A percentile compares a stretch with the other conserved stretches of the same genome.
Evolutionary conservation across 1,140 invertebrate genomes (phyloP).

Genomic region (Zaprionus africanus): DNA sequence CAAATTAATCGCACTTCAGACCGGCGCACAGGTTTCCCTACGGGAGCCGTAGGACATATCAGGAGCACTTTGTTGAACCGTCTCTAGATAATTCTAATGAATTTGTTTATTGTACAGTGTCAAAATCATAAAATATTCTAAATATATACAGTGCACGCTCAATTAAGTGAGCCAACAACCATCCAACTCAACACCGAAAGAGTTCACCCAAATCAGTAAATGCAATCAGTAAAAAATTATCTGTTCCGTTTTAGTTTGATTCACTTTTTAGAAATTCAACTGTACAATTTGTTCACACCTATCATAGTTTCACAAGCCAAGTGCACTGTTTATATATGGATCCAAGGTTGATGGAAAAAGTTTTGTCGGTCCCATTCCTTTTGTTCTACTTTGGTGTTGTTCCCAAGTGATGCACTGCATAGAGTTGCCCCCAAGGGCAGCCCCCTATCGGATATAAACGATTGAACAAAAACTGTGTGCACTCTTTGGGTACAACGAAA

Average conservation of each 20-base stretch:
- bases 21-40: not conserved
- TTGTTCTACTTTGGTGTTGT: conserved; percentile 20
- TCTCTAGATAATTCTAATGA: not conserved
- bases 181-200: not conserved
- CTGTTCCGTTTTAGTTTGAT: not conserved
- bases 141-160: conserved; percentile 3
- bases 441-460: conserved; percentile 13
- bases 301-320: not conserved
- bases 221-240: not conserved
- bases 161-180: not conserved
- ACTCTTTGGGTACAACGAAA: conserved; percentile 30
- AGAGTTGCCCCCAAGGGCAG: conserved; percentile 1
- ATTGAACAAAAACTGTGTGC: conserved; percentile 24
- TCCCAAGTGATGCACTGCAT: conserved; percentile 28
- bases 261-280: not conserved
- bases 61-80: conserved; percentile 1
- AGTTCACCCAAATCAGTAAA: not conserved
- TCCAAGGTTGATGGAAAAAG: conserved; percentile 35
- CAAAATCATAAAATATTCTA: not conserved
- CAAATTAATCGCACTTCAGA: not conserved
- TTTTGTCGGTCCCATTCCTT: conserved; percentile 12
- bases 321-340: conserved; percentile 2
- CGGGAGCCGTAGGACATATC: too few species aligned
- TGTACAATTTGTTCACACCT: not conserved
- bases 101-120: not conserved